Conservation (phyloP, 2,888 invertebrate species). For the Metalampra italica region DNA sequence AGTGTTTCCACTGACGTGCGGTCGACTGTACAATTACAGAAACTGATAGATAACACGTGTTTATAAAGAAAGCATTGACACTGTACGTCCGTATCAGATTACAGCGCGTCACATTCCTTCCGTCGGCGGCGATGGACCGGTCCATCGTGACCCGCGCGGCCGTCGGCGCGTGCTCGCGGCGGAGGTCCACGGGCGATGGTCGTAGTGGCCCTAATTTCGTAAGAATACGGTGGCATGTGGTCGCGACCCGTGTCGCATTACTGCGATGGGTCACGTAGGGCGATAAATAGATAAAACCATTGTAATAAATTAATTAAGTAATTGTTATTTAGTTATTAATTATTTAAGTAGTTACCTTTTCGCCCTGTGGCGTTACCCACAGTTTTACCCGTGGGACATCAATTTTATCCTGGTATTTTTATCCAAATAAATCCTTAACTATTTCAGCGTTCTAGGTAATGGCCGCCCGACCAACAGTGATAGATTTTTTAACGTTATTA, state of each 20-base stretch:
- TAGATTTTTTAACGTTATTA: too few relatives aligned
- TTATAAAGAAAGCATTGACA: conserved; percentile 15
- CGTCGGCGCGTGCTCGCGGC: not conserved
- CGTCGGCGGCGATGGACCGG: not conserved
- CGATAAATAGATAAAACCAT: not conserved
- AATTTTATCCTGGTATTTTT: too few relatives aligned
- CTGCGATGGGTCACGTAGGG: not conserved
- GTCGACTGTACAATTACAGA: not conserved
- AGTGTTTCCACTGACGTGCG: not conserved
- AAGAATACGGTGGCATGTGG: not conserved
- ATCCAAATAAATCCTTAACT: too few relatives aligned
- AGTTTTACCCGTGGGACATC: too few relatives aligned
- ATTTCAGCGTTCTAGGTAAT: too few relatives aligned
- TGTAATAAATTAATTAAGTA: not conserved
- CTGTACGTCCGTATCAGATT: conserved; percentile 8
- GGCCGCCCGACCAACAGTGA: too few relatives aligned
- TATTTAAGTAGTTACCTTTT: not conserved
- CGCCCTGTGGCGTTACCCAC: too few relatives aligned
- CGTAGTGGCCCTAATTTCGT: not conserved
- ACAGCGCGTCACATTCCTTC: conserved; percentile 5
- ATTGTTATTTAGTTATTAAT: too few relatives aligned
- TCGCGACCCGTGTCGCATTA: not conserved
- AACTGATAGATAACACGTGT: conserved; percentile 12
- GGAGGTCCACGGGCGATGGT: not conserved
- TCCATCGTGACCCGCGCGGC: not conserved